Conservation (phyloP, 2,113 vertebrate genomes). For the Eclectus roratus region DNA sequence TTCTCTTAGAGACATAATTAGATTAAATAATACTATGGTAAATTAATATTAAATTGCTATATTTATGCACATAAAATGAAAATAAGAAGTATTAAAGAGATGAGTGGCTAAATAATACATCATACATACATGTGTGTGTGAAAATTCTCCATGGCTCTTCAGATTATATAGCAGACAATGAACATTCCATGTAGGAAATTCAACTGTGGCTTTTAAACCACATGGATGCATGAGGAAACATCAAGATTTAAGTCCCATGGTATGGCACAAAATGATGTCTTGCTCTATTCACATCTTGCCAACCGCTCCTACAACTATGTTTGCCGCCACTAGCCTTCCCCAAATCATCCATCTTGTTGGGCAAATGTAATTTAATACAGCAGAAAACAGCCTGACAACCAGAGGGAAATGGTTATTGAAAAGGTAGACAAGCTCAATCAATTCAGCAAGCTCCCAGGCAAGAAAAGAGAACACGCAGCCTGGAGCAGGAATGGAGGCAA, state of each 20-base stretch:
- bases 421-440: neutral
- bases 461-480: neutral
- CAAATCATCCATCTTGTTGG: neutral
- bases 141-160: neutral
- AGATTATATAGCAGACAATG: neutral
- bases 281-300: neutral
- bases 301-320: neutral
- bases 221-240: neutral
- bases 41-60: neutral
- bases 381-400: neutral
- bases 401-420: neutral
- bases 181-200: neutral
- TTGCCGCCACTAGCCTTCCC: neutral
- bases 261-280: neutral
- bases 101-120: neutral
- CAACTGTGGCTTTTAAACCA: neutral
- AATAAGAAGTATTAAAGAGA: neutral
- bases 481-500: neutral
- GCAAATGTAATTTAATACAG: neutral
- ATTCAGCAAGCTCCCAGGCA: neutral
- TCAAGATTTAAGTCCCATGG: neutral
- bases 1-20: neutral
- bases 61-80: neutral
- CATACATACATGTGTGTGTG: neutral
- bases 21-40: neutral